Evolutionary conservation across 35 echinoderm and acorn worm genomes (phyloP).

Genomic region (Strongylocentrotus purpuratus): DNA sequence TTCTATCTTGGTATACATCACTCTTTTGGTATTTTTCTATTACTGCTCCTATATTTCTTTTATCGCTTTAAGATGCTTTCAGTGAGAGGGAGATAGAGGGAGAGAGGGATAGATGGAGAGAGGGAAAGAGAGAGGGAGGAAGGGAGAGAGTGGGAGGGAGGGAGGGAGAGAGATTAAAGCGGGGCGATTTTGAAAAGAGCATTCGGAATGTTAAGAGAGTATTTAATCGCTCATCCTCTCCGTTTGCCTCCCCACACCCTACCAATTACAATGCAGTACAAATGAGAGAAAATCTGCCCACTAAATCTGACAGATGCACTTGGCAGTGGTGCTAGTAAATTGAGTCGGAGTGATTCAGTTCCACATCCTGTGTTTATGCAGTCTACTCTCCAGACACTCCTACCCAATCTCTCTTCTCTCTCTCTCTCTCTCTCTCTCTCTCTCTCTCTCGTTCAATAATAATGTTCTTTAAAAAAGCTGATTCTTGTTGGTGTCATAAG

Average conservation of each 20-base stretch:
- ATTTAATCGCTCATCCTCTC: slow-evolving; percentile 11
- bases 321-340: slow-evolving; percentile 43
- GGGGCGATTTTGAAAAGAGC: neutral
- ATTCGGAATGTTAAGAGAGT: neutral
- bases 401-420: neutral
- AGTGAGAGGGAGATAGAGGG: too few relatives aligned
- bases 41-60: too few relatives aligned
- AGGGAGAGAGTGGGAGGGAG: neutral
- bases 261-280: neutral
- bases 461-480: neutral
- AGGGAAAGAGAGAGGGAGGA: neutral
- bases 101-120: too few relatives aligned
- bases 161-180: neutral
- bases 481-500: neutral
- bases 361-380: neutral
- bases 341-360: slow-evolving; percentile 24
- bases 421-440: too few relatives aligned
- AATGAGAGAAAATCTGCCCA: slow-evolving; percentile 21
- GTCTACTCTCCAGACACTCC: neutral
- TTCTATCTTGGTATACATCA: too few relatives aligned
- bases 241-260: neutral
- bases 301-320: slow-evolving; percentile 45
- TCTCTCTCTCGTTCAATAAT: neutral
- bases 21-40: too few relatives aligned
- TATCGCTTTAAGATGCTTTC: too few relatives aligned